phyloP scores from a whole-genome alignment of 2,888 invertebrate genomes.

The Linyphia triangularis region DNA sequence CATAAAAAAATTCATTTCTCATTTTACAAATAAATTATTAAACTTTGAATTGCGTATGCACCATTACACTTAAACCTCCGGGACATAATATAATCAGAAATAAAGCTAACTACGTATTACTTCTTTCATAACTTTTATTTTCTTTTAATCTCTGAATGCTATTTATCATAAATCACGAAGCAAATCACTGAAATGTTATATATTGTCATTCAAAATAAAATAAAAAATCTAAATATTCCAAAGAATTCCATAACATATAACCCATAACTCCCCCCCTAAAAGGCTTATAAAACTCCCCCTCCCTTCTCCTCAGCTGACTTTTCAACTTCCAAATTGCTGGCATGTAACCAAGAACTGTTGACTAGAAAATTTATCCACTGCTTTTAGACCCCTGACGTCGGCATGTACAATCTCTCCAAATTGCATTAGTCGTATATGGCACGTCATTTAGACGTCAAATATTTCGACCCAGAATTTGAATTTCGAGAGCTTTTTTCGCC shows the following conservation, averaged over 20 bases:
- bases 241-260: neutral
- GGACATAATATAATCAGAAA: no score
- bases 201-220: neutral
- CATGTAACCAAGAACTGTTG: slow-evolving; percentile 49
- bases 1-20: no score
- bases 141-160: no score
- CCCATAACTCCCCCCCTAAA: neutral
- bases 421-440: slow-evolving; percentile 52
- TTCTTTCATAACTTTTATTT: neutral
- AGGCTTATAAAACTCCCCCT: neutral
- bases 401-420: slow-evolving; percentile 40
- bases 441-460: slow-evolving; percentile 65
- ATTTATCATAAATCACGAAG: neutral
- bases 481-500: slow-evolving; percentile 4
- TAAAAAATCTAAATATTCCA: neutral
- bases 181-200: neutral
- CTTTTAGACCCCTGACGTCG: neutral
- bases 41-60: no score
- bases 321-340: slow-evolving; percentile 44
- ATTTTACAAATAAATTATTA: no score
- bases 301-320: slow-evolving; percentile 15
- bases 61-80: no score
- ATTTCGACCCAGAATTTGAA: slow-evolving; percentile 38
- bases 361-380: slow-evolving; percentile 47
- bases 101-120: no score